Conservation (phyloP, 2,113 vertebrate genomes). For the Hemichromis elongatus region DNA sequence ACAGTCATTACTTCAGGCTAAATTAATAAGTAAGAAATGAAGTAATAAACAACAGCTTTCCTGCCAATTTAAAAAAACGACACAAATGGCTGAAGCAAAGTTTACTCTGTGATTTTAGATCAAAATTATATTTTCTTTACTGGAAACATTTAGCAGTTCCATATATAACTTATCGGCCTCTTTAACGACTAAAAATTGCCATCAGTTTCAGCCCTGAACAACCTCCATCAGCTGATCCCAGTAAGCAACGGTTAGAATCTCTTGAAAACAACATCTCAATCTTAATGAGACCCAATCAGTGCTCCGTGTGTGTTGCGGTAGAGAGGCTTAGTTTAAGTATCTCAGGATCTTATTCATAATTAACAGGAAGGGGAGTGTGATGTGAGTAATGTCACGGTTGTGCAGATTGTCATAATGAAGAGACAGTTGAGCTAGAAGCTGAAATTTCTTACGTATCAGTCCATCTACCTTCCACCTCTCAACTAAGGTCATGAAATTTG, state of each 20-base stretch:
- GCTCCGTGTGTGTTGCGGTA: neutral
- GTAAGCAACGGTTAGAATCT: neutral
- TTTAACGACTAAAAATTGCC: neutral
- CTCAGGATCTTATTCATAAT: neutral
- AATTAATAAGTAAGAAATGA: neutral
- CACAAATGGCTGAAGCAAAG: neutral
- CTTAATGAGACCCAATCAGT: neutral
- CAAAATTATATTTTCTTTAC: neutral
- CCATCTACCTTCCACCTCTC: neutral
- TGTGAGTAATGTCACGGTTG: neutral
- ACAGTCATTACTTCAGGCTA: neutral
- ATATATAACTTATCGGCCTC: neutral
- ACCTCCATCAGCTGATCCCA: neutral
- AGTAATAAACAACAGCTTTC: neutral
- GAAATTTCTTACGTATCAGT: neutral
- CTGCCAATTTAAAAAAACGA: neutral
- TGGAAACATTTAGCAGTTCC: neutral
- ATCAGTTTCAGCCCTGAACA: neutral
- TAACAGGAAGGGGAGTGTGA: neutral
- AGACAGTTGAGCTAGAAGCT: neutral
- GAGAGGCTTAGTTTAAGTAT: neutral
- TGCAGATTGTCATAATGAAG: neutral
- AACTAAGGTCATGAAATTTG: neutral
- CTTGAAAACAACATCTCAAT: neutral
- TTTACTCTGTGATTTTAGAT: neutral